These are phyloP conservation scores for Stictonetta naevosa DNA, from an alignment of 2,113 vertebrate genomes.

Conservation along the genomic window DNA sequence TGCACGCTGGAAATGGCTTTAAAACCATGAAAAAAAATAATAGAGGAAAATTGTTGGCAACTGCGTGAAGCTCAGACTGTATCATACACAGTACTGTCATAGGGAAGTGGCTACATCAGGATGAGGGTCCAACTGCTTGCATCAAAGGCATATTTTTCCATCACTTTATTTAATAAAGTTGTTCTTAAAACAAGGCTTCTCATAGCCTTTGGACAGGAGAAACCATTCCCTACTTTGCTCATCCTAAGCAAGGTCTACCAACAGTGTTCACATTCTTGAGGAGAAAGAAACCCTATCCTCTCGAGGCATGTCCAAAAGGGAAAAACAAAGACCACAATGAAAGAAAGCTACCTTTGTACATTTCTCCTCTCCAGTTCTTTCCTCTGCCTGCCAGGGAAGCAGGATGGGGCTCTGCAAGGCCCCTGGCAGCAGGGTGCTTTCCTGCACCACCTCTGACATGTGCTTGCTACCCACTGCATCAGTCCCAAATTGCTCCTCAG, in stretches of 20 bases:
- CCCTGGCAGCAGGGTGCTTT: background rate
- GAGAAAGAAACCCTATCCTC: background rate
- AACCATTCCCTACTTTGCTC: background rate
- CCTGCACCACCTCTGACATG: background rate
- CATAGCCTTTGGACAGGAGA: background rate
- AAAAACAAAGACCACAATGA: background rate
- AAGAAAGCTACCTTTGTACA: background rate
- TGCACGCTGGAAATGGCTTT: constrained; percentile 6
- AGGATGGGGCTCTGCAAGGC: background rate
- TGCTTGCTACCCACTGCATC: background rate
- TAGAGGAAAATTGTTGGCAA: background rate
- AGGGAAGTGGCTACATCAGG: background rate
- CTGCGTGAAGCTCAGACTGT: background rate
- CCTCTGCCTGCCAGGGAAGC: background rate
- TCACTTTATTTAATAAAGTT: background rate
- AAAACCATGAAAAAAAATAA: background rate
- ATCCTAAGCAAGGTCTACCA: background rate
- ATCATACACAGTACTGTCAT: background rate
- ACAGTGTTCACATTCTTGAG: background rate
- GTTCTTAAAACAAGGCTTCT: background rate
- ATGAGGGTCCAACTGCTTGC: background rate
- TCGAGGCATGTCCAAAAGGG: background rate
- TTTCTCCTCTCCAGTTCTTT: background rate
- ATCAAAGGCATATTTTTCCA: background rate
- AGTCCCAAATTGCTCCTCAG: background rate